Evolutionary conservation across 2,888 invertebrate species (phyloP).

Genomic region (Tolmerus cingulatus): DNA sequence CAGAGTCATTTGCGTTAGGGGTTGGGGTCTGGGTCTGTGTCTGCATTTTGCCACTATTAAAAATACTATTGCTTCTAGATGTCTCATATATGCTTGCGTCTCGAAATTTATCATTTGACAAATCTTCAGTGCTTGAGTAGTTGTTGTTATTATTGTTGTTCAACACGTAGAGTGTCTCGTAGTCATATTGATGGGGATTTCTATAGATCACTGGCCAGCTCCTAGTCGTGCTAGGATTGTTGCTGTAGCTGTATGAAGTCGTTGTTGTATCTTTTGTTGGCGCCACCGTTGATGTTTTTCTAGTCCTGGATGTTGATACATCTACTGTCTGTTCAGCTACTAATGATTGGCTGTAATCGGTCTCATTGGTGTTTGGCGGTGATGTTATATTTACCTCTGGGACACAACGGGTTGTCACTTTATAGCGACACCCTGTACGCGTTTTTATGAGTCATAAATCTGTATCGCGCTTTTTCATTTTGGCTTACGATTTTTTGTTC

Average conservation of each 20-base stretch:
- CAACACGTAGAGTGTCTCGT: slow-evolving; percentile 58
- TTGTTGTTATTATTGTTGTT: slow-evolving; percentile 51
- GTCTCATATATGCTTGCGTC: slow-evolving; percentile 50
- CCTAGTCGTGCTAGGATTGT: slow-evolving; percentile 62
- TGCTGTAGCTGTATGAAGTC: slow-evolving; percentile 56
- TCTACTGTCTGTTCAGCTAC: slow-evolving; percentile 37
- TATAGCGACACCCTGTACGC: slow-evolving; percentile 60
- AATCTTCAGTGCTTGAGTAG: slow-evolving; percentile 49
- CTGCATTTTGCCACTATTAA: slow-evolving; percentile 59
- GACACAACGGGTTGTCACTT: slow-evolving; percentile 62
- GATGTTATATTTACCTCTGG: slow-evolving; percentile 63
- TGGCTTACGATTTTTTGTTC: slow-evolving; percentile 49
- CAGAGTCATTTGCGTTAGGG: slow-evolving; percentile 54
- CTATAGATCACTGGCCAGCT: slow-evolving; percentile 64
- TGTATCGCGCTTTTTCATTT: slow-evolving; percentile 62
- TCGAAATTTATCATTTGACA: slow-evolving; percentile 46
- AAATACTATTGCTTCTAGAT: slow-evolving; percentile 58
- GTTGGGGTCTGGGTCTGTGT: slow-evolving; percentile 51
- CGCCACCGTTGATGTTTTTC: slow-evolving; percentile 52
- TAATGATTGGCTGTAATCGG: slow-evolving; percentile 12
- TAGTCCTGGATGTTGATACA: slow-evolving; percentile 50
- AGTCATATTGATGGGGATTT: slow-evolving; percentile 62
- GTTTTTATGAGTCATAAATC: slow-evolving; percentile 64
- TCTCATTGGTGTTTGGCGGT: slow-evolving; percentile 51
- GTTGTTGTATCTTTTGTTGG: slow-evolving; percentile 52